Base-by-base conservation (phyloP, 2,888 invertebrate genomes). In the Biston stratarius region DNA sequence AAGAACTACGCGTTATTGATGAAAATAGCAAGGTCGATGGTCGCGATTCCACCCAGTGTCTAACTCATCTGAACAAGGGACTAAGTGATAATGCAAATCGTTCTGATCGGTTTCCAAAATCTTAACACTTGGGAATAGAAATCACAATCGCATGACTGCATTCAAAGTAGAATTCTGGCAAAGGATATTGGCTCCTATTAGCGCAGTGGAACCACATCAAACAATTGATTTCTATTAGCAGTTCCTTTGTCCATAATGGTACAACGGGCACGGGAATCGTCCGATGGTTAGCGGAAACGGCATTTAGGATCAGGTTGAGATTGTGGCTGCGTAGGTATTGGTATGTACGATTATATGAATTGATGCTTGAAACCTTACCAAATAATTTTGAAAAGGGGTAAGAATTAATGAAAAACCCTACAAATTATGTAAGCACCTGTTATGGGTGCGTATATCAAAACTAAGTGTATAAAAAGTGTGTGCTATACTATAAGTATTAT, bases 181-280 rank as follows among this genome's bases (percentile, higher is more conserved):
- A 38, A 61, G 66, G n/a, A 66, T 61, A 53, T 53, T 63, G 44
- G 52, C 49, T 51, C n/a, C 67, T 63, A 63, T 67, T 63, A 64
- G 44, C 45, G 51, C 56, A 45, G 51, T 48, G 59, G 45, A 45
- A 63, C 63, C 63, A 67, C 62, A 67, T 67, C 63, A 67, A 67
- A 67, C 67, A 67, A 67, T 67, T 67, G 67, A 60, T 67, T 67
- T 67, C 67, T 63, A 67, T 67, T 67, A 63, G 59, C 59, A 67
- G 63, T 67, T 67, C 67, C 67, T 67, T 67, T 67, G 67, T 67
- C 67, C 51, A 57, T 59, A 10, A 47, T 47, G 45, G 57, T 52
- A 48, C 58, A 49, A 9, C 15, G 67, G 49, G 34, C 58, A 44
- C 36, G 61, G 53, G 58, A 62, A 55, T 56, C 33, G 55, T 62